Percentiles rank a stretch among this genome's conserved stretches.
Conservation (phyloP, 2,888 invertebrate genomes). For the Melinopterus prodromus region DNA sequence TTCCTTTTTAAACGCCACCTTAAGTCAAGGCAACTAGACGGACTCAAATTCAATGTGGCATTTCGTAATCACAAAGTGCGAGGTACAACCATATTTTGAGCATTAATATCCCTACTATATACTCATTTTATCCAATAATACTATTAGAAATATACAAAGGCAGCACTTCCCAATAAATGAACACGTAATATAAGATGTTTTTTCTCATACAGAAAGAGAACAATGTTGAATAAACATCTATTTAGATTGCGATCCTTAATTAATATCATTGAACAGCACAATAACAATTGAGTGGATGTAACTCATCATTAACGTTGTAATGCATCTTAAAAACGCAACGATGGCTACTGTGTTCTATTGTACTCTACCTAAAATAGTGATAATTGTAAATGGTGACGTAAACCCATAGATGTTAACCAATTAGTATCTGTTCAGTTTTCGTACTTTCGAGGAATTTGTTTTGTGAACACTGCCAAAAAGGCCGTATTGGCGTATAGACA, state of each 20-base stretch:
- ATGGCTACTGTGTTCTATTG: background rate
- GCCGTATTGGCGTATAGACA: slow-evolving; percentile 47
- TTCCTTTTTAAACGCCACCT: too few species aligned
- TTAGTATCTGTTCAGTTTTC: background rate
- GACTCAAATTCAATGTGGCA: too few species aligned
- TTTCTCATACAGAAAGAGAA: too few species aligned
- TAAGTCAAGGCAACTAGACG: too few species aligned
- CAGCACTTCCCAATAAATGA: background rate
- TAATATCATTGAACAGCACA: background rate
- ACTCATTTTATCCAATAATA: background rate
- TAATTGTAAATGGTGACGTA: background rate
- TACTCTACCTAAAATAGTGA: slow-evolving; percentile 4
- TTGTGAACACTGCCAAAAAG: slow-evolving; percentile 47
- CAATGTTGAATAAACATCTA: too few species aligned
- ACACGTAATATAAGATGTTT: too few species aligned
- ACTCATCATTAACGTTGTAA: background rate
- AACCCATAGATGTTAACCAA: background rate
- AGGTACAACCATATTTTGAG: too few species aligned
- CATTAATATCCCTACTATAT: too few species aligned
- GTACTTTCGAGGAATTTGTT: slow-evolving; percentile 15
- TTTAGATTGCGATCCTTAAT: too few species aligned
- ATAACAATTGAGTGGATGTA: background rate
- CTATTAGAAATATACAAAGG: background rate
- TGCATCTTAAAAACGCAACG: background rate
- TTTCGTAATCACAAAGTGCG: too few species aligned